phyloP scores from a whole-genome alignment of 2,888 invertebrate genomes.

The Epinotia brunnichana region DNA sequence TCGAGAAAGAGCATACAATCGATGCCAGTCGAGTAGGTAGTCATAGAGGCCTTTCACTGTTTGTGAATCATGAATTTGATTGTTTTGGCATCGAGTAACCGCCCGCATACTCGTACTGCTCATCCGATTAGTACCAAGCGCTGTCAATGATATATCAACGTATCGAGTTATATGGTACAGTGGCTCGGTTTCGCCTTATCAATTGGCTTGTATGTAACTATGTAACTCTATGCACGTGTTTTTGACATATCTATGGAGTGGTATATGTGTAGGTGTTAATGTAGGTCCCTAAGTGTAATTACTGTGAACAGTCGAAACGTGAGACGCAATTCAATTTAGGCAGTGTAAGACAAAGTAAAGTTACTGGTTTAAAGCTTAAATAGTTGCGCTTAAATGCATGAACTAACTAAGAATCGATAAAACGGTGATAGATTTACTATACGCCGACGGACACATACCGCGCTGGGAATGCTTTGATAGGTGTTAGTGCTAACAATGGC shows the following conservation, averaged over 20 bases:
- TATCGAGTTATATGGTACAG: constrained; percentile 27
- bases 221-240: background rate
- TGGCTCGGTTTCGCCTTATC: constrained; percentile 2
- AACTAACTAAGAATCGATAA: constrained; percentile 1
- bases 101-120: constrained; percentile 51
- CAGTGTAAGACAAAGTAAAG: background rate
- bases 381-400: background rate
- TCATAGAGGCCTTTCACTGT: constrained; percentile 39
- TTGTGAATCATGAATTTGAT: constrained; percentile 61
- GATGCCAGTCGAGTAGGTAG: constrained; percentile 48
- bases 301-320: constrained; percentile 7
- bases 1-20: constrained; percentile 51
- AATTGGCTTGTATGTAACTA: constrained; percentile 3
- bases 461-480: constrained; percentile 34
- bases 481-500: constrained; percentile 34
- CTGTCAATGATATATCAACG: constrained; percentile 32
- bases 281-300: constrained; percentile 14
- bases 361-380: background rate
- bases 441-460: background rate
- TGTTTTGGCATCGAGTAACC: constrained; percentile 52
- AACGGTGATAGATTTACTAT: constrained; percentile 3
- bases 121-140: constrained; percentile 57
- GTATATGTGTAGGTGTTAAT: constrained; percentile 15
- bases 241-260: constrained; percentile 3
- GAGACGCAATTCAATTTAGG: constrained; percentile 14